Base-by-base conservation (phyloP, 2,797 vertebrate genomes). In the Rachycentron canadum region DNA sequence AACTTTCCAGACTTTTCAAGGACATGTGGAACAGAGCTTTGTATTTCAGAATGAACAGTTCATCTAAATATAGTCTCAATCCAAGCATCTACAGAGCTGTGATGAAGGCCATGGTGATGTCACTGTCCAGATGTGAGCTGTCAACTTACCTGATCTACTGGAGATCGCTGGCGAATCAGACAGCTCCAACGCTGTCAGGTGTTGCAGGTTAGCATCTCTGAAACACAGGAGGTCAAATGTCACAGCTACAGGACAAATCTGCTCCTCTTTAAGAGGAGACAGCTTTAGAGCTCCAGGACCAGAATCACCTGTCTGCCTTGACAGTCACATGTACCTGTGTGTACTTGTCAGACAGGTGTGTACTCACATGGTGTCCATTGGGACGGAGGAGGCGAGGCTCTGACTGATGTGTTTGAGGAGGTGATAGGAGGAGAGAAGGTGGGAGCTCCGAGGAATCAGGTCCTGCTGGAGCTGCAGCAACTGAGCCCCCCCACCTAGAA, bases 191-290 rank as follows among this genome's bases (percentile, higher is more conserved):
- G 97, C 97, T 0, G 97, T 97, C 9, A 99, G 93, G 86, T 99
- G 97, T 90, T 98, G 97, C 81, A 99, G 95, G 83, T 99, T 98
- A 10, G 96, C 96, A 19, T 99, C 97, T 87, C 98, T 99, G 78
- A 61, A 91, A 91, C 25, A 64, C 19, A 64, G 58, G 63, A 61
- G 70, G 40, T 71, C 14, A 73, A 52, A 82, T 47, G 30, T 71
- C 56, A 74, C 3, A 21, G 19, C 32, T 3, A 32, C 32, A 32
- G 32, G 32, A 32, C 32, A 32, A 7, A 3, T 3, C 32, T 32
- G 32, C 32, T 32, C 7, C 7, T 32, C 32, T 32, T 32, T 3
- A 32, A 7, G 7, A 32, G 32, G 32, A 32, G 7, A 32, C 32
- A 32, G 7, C 32, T 32, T 32, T 32, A 32, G n/a, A n/a, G n/a